Conservation (phyloP, 2,888 invertebrate species). For the Drosophila lutescens region DNA sequence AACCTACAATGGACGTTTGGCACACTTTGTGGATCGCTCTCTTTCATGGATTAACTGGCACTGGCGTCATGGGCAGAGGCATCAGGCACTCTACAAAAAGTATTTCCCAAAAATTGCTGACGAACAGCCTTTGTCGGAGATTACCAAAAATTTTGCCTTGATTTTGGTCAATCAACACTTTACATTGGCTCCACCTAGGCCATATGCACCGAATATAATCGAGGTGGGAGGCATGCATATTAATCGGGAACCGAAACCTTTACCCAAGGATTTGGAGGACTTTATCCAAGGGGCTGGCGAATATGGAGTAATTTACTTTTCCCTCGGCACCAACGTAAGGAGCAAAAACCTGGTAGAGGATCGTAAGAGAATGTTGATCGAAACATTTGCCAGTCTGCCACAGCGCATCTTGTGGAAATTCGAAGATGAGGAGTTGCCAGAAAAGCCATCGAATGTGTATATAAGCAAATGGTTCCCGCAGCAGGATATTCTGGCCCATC, state of each 20-base stretch:
- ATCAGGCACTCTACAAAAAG: conserved; percentile 53
- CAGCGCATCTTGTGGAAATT: conserved; percentile 84
- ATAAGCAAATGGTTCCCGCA: conserved; percentile 84
- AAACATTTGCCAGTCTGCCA: conserved; percentile 60
- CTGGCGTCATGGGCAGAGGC: conserved; percentile 61
- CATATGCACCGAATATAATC: conserved; percentile 82
- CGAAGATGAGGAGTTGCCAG: conserved; percentile 76
- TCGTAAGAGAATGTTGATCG: conserved; percentile 61
- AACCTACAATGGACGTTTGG: conserved; percentile 77
- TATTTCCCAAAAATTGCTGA: conserved; percentile 58
- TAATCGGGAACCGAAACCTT: conserved; percentile 59
- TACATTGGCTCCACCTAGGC: conserved; percentile 74
- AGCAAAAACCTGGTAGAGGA: conserved; percentile 65
- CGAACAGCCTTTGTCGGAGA: conserved; percentile 51
- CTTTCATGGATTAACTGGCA: conserved; percentile 63
- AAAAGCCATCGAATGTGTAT: conserved; percentile 71
- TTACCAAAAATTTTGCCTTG: conserved; percentile 73
- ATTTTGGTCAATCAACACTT: conserved; percentile 81
- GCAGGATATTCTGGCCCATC: conserved; percentile 84
- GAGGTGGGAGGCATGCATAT: conserved; percentile 83
- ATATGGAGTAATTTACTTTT: conserved; percentile 84
- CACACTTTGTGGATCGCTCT: conserved; percentile 66
- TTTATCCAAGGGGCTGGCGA: conserved; percentile 82
- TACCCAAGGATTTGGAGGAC: conserved; percentile 79
- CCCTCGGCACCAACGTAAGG: conserved; percentile 83